phyloP scores from a whole-genome alignment of 2,797 vertebrate species.

The Uromys caudimaculatus region DNA sequence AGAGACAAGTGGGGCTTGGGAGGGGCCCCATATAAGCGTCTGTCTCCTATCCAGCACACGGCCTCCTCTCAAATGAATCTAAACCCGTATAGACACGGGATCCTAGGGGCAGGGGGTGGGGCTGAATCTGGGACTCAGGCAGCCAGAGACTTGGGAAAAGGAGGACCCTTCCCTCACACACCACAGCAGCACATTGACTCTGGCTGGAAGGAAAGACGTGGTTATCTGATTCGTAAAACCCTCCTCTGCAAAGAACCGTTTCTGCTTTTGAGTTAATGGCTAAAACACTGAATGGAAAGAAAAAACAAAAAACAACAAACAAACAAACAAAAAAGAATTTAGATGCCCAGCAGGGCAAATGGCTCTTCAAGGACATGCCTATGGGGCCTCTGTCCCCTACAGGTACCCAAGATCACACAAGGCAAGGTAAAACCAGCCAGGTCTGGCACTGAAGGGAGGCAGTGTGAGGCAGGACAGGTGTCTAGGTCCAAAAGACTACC shows the following conservation, averaged over 20 bases:
- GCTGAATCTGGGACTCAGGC: background rate
- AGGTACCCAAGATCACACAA: background rate
- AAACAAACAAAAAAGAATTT: background rate
- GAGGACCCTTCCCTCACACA: background rate
- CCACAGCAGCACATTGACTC: background rate
- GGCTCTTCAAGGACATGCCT: background rate
- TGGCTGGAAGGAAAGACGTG: background rate
- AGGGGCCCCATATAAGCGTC: conserved; percentile 83
- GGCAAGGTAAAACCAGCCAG: background rate
- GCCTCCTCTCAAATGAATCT: conserved; percentile 12
- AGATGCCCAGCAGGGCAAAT: background rate
- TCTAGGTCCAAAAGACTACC: background rate
- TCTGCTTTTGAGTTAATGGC: background rate
- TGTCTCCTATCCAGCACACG: conserved; percentile 80
- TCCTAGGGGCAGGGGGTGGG: background rate
- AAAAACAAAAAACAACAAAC: background rate
- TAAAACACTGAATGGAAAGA: background rate
- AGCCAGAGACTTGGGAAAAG: background rate
- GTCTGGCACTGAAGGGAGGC: background rate
- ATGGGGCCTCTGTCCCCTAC: background rate
- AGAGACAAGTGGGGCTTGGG: conserved; percentile 78
- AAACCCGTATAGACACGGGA: background rate
- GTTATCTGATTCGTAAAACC: background rate
- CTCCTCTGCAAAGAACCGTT: background rate
- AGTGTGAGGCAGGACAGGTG: background rate